Evolutionary conservation across 2,888 invertebrate genomes (phyloP), one percentile per base, ranked within the genome.

Genomic region (Clivina fossor): DNA sequence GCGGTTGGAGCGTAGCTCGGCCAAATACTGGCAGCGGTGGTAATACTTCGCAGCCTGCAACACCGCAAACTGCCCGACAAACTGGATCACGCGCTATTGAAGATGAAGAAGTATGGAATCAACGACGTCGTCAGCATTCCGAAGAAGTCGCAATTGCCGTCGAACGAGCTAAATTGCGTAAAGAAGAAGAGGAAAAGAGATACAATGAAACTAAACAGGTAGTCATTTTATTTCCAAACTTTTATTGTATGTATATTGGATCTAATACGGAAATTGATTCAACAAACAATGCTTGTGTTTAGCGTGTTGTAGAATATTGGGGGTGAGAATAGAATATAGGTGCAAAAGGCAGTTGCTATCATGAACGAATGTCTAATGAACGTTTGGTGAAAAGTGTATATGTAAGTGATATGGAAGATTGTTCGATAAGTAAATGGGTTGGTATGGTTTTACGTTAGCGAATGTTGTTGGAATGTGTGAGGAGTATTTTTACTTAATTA

Each of bases 171-270:
- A 84, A 88, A 51, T 88, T 88, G 68, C 82, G 90, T 20, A 88
- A 92, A 65, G 92, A 93, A 67, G 92, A 93, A 67, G 93, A 93
- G 68, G 93, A 93, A 67, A 86, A 91, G 59, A 81, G 88, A 33
- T 86, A 80, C 65, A 79, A 80, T 64, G 83, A 86, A 66, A 78
- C 79, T 9, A 83, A 83, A 63, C 81, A 74, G 70, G 63, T 62
- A 19, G n/a, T n/a, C n/a, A n/a, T n/a, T n/a, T n/a, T n/a, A 76
- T n/a, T n/a, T n/a, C n/a, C n/a, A n/a, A n/a, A n/a, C n/a, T n/a
- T n/a, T n/a, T n/a, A n/a, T n/a, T n/a, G n/a, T n/a, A n/a, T n/a
- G n/a, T n/a, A n/a, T n/a, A n/a, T n/a, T n/a, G n/a, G n/a, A n/a
- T n/a, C n/a, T n/a, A n/a, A n/a, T n/a, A n/a, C n/a, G n/a, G n/a